phyloP scores from a whole-genome alignment of 1,140 invertebrate genomes.

The Frieseomelitta varia region DNA sequence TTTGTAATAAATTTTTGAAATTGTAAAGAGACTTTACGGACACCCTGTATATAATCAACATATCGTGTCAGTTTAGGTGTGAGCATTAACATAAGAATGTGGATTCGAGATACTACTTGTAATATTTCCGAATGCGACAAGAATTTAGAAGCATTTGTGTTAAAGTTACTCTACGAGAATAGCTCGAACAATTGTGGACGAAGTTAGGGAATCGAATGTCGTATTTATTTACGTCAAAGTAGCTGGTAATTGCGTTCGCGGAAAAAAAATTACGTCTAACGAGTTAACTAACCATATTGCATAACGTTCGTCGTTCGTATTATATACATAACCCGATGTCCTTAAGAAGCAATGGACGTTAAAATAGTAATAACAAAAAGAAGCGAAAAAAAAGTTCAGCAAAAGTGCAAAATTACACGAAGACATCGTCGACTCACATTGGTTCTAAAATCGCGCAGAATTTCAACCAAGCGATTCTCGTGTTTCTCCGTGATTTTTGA shows the following conservation, averaged over 20 bases:
- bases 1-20: too few species aligned
- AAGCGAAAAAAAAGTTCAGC: too few species aligned
- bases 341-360: slow-evolving; percentile 10
- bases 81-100: neutral
- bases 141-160: neutral
- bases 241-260: neutral
- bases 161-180: neutral
- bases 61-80: neutral
- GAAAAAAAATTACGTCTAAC: slow-evolving; percentile 14
- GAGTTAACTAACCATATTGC: slow-evolving; percentile 7
- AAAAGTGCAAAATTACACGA: neutral
- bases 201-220: neutral
- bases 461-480: slow-evolving; percentile 82
- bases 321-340: slow-evolving; percentile 1
- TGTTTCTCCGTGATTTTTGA: slow-evolving; percentile 84
- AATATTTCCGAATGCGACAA: neutral
- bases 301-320: slow-evolving; percentile 2
- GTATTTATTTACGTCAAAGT: neutral
- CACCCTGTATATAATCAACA: neutral
- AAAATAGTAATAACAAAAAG: neutral
- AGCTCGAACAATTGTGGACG: neutral
- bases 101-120: neutral
- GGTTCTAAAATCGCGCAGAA: slow-evolving; percentile 80
- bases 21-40: too few species aligned
- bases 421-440: slow-evolving; percentile 76